Percentiles rank a stretch among this genome's conserved stretches.
phyloP scores from a whole-genome alignment of 1,140 invertebrate species.

The Paralvinella palmiformis region DNA sequence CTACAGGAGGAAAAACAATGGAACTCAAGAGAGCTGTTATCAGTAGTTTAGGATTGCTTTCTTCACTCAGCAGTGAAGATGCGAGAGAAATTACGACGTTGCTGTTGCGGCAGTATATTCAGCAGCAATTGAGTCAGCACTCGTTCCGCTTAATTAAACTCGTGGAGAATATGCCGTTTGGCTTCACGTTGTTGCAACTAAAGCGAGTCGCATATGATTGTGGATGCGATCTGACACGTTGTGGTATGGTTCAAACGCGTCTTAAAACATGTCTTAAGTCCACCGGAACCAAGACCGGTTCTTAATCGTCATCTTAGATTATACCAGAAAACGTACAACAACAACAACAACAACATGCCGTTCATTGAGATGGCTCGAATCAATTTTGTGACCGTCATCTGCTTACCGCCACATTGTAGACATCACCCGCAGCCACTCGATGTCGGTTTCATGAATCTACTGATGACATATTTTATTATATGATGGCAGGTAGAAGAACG shows the following conservation, averaged over 20 bases:
- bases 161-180: not conserved
- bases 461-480: not conserved
- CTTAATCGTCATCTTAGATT: conserved; percentile 23
- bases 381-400: conserved; percentile 4
- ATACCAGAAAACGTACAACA: conserved; percentile 21
- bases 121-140: not conserved
- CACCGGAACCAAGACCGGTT: conserved; percentile 7
- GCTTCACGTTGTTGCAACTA: conserved; percentile 5
- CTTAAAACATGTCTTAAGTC: conserved; percentile 6
- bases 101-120: not conserved
- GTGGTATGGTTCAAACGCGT: conserved; percentile 24
- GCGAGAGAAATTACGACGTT: not conserved
- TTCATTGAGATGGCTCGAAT: conserved; percentile 10
- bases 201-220: conserved; percentile 13
- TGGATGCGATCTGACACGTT: conserved; percentile 22
- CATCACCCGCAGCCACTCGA: conserved; percentile 6
- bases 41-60: not conserved
- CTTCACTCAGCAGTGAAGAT: not conserved
- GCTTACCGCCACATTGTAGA: conserved; percentile 10
- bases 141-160: not conserved
- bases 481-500: not conserved
- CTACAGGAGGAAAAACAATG: not conserved
- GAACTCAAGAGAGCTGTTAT: not conserved
- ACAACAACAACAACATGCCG: not conserved
- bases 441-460: conserved; percentile 6